Conservation (phyloP, 2,113 vertebrate genomes). For the Vulpes lagopus region DNA sequence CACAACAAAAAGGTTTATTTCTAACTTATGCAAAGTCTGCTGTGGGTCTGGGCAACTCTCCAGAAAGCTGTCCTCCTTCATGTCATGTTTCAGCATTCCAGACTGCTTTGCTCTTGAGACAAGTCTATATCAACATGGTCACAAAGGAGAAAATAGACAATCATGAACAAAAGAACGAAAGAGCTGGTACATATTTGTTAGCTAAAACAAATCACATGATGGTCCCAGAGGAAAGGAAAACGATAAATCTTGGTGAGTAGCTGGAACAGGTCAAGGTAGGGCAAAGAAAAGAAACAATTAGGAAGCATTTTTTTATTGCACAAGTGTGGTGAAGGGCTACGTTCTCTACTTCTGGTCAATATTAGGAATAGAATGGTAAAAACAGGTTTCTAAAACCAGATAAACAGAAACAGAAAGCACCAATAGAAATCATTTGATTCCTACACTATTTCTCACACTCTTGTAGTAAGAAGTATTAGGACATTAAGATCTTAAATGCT, state of each 20-base stretch:
- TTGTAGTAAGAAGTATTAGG: neutral
- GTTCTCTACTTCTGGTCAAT: neutral
- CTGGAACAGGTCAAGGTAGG: neutral
- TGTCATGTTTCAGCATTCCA: neutral
- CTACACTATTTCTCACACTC: neutral
- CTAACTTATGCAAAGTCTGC: neutral
- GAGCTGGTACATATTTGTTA: too few species aligned
- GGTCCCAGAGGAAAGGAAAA: constrained; percentile 1
- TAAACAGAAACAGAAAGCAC: neutral
- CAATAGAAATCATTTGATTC: constrained; percentile 19
- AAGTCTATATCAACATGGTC: neutral
- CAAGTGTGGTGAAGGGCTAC: neutral
- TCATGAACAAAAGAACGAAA: too few species aligned
- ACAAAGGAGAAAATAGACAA: neutral
- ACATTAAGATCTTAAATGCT: constrained; percentile 10
- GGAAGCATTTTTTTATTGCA: neutral
- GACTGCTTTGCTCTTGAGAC: neutral
- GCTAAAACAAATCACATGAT: neutral
- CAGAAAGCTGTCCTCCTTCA: neutral
- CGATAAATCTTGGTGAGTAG: neutral
- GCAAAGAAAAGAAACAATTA: neutral
- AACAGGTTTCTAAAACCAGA: neutral
- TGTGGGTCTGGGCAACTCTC: neutral
- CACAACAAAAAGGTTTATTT: neutral
- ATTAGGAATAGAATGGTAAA: neutral